Evolutionary conservation across 1,140 invertebrate genomes (phyloP).

Genomic region (Drosophila micromelanica): DNA sequence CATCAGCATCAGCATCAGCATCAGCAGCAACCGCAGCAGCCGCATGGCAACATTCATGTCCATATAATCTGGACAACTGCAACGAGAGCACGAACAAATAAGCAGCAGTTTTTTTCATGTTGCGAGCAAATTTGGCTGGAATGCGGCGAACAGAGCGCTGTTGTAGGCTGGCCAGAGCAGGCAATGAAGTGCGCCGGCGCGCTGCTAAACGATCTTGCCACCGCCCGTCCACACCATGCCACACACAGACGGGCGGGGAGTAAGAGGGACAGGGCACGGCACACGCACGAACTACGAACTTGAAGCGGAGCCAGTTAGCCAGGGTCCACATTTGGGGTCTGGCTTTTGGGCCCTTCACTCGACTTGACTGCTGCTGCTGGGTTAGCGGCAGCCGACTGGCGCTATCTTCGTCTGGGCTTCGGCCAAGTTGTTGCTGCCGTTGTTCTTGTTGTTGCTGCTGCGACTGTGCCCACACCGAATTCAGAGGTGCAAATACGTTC

Average conservation of each 20-base stretch:
- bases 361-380: constrained; percentile 19
- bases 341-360: constrained; percentile 59
- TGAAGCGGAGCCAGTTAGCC: constrained; percentile 51
- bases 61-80: constrained; percentile 56
- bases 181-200: constrained; percentile 78
- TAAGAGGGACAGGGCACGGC: constrained; percentile 14
- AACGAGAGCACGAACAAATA: constrained; percentile 71
- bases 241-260: constrained; percentile 36
- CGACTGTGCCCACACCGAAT: constrained; percentile 76
- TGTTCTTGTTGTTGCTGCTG: constrained; percentile 8
- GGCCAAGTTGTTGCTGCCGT: constrained; percentile 15
- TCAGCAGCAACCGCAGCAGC: constrained; percentile 16
- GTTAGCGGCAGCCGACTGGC: constrained; percentile 67
- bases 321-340: neutral
- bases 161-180: constrained; percentile 5
- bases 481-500: constrained; percentile 82
- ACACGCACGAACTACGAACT: constrained; percentile 75
- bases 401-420: constrained; percentile 52
- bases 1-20: constrained; percentile 15
- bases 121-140: constrained; percentile 79
- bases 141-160: constrained; percentile 36
- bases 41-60: constrained; percentile 36
- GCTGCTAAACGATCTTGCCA: constrained; percentile 82
- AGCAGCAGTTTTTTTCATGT: constrained; percentile 80
- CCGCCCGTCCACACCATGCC: constrained; percentile 80